Conservation (phyloP, 2,888 invertebrate species). For the Criorhina ranunculi region DNA sequence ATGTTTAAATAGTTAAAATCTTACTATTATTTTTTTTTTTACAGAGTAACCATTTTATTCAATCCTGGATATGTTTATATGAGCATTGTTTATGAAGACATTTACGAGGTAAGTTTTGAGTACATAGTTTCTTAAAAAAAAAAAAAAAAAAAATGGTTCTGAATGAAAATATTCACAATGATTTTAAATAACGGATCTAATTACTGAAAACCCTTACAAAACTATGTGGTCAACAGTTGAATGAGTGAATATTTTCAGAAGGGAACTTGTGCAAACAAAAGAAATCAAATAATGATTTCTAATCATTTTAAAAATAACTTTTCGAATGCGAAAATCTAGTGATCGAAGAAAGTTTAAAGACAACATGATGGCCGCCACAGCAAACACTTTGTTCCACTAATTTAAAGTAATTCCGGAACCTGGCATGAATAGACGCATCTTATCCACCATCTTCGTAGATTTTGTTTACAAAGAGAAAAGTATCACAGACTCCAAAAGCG, state of each 20-base stretch:
- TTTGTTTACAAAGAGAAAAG: no score
- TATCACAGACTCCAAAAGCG: no score
- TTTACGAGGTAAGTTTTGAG: background rate
- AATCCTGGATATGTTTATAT: background rate
- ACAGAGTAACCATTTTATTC: background rate
- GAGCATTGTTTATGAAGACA: background rate
- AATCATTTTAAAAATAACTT: no score
- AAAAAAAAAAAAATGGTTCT: no score
- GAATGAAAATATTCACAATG: slow-evolving; percentile 41
- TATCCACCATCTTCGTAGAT: no score
- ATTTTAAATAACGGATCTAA: slow-evolving; percentile 79
- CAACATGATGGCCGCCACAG: no score
- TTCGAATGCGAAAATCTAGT: no score
- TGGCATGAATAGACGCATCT: no score
- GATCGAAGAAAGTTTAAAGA: no score
- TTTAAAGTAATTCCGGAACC: no score
- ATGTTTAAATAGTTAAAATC: background rate
- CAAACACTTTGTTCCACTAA: no score
- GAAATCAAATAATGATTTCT: no score
- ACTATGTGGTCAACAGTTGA: slow-evolving; percentile 38
- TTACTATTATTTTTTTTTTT: background rate
- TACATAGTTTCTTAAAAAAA: background rate
- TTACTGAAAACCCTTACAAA: slow-evolving; percentile 78
- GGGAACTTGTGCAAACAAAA: background rate
- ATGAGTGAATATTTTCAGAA: slow-evolving; percentile 22